These are phyloP conservation scores for Agrochola litura DNA, from an alignment of 2,888 invertebrate genomes.

Conservation along the genomic window DNA sequence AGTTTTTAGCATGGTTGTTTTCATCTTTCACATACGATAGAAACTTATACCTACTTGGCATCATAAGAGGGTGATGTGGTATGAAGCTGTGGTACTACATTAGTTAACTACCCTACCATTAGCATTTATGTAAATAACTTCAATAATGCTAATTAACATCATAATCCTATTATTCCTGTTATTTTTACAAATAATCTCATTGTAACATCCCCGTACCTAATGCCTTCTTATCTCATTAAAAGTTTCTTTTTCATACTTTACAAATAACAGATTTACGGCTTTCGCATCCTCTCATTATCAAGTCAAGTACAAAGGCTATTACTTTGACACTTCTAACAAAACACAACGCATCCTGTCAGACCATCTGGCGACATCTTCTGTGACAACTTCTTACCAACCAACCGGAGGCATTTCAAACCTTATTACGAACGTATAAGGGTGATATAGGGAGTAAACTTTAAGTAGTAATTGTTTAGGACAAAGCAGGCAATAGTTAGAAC, in stretches of 20 bases:
- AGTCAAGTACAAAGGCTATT: constrained; percentile 75
- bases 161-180: constrained; percentile 20
- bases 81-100: neutral
- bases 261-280: constrained; percentile 75
- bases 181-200: constrained; percentile 30
- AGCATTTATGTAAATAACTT: constrained; percentile 4
- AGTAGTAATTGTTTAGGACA: constrained; percentile 69
- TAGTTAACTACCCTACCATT: neutral
- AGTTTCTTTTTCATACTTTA: constrained; percentile 60
- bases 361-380: constrained; percentile 75
- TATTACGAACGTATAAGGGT: constrained; percentile 45
- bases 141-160: neutral
- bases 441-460: constrained; percentile 47
- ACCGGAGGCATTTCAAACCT: constrained; percentile 47
- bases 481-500: constrained; percentile 73
- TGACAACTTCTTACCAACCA: constrained; percentile 59
- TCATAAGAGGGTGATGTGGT: neutral
- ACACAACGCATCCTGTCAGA: constrained; percentile 77
- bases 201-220: constrained; percentile 29
- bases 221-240: constrained; percentile 55
- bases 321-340: constrained; percentile 78
- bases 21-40: no score
- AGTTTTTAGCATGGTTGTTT: no score
- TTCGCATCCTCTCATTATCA: constrained; percentile 70
- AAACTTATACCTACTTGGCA: neutral